Conservation (phyloP, 2,888 invertebrate genomes). For the Yponomeuta sedellus region DNA sequence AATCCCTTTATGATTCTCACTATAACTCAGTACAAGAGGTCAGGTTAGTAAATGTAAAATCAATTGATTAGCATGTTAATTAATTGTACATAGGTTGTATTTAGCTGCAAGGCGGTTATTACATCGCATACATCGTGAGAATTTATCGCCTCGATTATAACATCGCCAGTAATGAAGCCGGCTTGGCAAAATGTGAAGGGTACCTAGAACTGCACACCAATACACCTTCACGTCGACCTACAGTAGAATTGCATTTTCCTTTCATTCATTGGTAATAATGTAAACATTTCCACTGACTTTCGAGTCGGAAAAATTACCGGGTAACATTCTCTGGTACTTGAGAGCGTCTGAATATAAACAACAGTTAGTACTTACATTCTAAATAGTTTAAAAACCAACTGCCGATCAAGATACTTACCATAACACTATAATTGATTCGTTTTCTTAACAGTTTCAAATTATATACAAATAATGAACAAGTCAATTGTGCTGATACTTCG, state of each 20-base stretch:
- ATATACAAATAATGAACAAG: conserved; percentile 4
- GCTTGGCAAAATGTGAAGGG: conserved; percentile 32
- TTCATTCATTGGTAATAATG: neutral
- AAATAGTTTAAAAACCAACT: conserved; percentile 1
- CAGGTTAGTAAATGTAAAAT: conserved; percentile 45
- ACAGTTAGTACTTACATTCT: neutral
- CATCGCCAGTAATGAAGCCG: conserved; percentile 26
- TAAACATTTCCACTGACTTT: neutral
- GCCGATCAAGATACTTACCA: neutral
- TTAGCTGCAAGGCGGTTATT: conserved; percentile 30
- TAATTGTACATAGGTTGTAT: conserved; percentile 34
- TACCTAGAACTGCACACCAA: conserved; percentile 18
- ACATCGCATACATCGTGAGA: conserved; percentile 23
- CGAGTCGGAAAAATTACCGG: neutral
- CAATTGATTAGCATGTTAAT: conserved; percentile 55
- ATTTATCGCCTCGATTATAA: conserved; percentile 40
- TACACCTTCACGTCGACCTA: conserved; percentile 11
- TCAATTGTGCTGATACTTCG: neutral
- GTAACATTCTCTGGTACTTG: neutral
- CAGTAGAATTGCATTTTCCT: neutral
- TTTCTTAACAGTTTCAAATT: neutral
- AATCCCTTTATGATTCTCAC: conserved; percentile 10
- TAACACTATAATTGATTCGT: neutral
- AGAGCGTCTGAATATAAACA: neutral
- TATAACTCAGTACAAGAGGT: conserved; percentile 39